Percentiles rank a stretch among this genome's conserved stretches.
These are phyloP conservation scores for Sebastes fasciatus DNA, from an alignment of 2,113 vertebrate genomes.

Conservation along the genomic window DNA sequence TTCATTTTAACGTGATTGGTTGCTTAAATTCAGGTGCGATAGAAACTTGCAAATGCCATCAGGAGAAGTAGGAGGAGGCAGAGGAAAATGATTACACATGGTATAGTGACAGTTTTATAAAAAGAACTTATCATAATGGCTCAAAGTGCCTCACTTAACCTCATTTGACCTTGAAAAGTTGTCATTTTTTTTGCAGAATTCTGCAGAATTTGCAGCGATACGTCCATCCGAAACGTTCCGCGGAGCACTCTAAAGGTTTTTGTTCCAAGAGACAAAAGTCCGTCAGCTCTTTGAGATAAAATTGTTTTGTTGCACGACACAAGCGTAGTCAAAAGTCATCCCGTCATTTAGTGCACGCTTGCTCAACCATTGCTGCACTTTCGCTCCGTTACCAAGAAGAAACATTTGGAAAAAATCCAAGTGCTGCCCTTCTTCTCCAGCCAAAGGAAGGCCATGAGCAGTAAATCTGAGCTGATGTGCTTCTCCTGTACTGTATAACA, in stretches of 20 bases:
- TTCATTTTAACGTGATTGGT: too few relatives aligned
- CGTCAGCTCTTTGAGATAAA: background rate
- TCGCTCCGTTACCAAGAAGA: background rate
- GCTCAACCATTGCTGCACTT: background rate
- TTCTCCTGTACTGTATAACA: background rate
- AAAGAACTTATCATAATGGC: too few relatives aligned
- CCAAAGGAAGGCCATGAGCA: background rate
- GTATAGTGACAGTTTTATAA: too few relatives aligned
- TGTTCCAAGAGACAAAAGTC: background rate
- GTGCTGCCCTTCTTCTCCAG: background rate
- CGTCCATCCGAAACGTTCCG: background rate
- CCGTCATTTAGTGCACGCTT: background rate
- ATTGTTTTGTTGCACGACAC: background rate
- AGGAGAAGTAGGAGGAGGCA: too few relatives aligned
- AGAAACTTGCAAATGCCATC: too few relatives aligned
- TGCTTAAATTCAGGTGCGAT: too few relatives aligned
- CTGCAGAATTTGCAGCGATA: background rate
- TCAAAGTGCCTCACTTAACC: too few relatives aligned
- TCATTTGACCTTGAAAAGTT: background rate
- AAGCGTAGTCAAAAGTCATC: background rate
- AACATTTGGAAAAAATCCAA: background rate
- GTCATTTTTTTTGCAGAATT: too few relatives aligned
- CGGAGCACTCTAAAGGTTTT: background rate
- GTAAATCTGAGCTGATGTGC: background rate
- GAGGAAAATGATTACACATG: too few relatives aligned